Conservation (phyloP, 2,113 vertebrate genomes). For the Xiphorhynchus elegans region DNA sequence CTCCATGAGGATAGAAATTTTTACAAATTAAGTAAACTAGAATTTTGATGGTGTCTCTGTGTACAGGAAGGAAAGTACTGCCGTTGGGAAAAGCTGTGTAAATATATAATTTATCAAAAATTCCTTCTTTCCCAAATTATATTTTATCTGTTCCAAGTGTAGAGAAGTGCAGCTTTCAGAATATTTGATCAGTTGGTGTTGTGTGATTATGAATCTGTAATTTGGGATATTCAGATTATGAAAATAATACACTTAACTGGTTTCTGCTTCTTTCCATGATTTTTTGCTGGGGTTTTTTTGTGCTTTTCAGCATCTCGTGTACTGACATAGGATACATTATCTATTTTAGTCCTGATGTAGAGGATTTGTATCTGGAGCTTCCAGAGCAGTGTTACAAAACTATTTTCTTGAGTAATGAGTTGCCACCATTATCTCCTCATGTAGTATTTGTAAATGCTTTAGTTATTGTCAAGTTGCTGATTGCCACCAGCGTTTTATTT, state of each 20-base stretch:
- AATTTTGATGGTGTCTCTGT: not conserved
- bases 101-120: not conserved
- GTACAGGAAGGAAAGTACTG: not conserved
- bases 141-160: not conserved
- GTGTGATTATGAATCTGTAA: not conserved
- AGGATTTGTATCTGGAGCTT: not conserved
- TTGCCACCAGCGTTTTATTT: not conserved
- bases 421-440: not conserved
- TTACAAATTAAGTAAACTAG: not conserved
- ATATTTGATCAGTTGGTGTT: not conserved
- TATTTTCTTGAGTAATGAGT: not conserved
- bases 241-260: not conserved
- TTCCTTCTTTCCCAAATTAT: not conserved
- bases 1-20: not conserved
- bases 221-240: not conserved
- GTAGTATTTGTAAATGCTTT: not conserved
- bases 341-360: not conserved
- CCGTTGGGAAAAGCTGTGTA: not conserved
- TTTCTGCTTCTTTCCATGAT: not conserved
- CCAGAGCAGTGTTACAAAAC: not conserved
- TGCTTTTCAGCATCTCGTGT: not conserved
- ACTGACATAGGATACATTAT: not conserved
- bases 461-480: not conserved
- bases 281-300: not conserved
- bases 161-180: not conserved